Evolutionary conservation across 92 coral and sea anemone species (phyloP), one percentile per base, ranked within the genome.

Genomic region (Zoanthus sansibaricus): DNA sequence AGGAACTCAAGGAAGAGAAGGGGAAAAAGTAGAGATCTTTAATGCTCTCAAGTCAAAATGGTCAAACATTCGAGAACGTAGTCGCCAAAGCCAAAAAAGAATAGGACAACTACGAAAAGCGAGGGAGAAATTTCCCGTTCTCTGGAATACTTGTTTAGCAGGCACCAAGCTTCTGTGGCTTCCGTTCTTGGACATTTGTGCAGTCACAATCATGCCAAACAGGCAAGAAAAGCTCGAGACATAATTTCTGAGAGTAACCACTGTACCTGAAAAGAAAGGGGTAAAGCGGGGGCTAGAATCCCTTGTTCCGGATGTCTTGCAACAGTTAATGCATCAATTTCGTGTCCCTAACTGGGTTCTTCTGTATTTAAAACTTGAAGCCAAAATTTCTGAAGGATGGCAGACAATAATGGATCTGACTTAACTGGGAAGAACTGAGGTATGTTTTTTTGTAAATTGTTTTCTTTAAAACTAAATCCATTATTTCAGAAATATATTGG

Each of bases 281-380:
- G 44, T 42, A 10, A 75, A 62, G 75, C 37, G 72, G 67, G 70
- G 58, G 61, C 69, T 78, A 15, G 78, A 78, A 75, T n/a, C 49
- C 71, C 74, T 42, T 52, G 32, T 54, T 78, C 84, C 84, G 33
- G 70, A 70, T 71, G 42, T 59, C 20, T 59, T 59, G 67, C 67
- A 59, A 16, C 20, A 59, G 67, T 59, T 56, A 1, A 72, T 67
- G 67, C 67, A 59, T 59, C 20, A 59, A 59, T 59, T 59, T 6
- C 91, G 89, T 49, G 91, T 84, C 48, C 94, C 89, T 20, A 91
- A 91, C 76, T 88, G 91, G 94, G 87, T 75, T 30, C 84, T 87
- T 31, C 77, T 91, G 7, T 91, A 88, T 76, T 88, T 91, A 62
- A 91, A 91, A 49, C 48, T 87, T 13, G 76, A 85, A 20, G 94